Evolutionary conservation across 2,797 vertebrate species (phyloP).

Genomic region (Ctenopoma kingsleyae): DNA sequence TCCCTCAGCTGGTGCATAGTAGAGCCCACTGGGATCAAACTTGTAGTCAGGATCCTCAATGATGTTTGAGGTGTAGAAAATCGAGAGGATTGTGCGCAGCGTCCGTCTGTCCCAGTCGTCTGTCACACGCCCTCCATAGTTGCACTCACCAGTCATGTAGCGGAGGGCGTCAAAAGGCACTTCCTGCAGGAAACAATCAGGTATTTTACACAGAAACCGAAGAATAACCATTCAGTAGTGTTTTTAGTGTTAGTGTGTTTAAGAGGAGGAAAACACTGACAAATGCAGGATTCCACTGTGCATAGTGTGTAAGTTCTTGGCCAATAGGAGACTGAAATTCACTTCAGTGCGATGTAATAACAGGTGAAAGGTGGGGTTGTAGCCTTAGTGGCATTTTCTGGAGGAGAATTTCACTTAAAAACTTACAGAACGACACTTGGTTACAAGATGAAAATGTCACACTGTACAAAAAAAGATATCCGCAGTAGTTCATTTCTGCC

Average conservation of each 20-base stretch:
- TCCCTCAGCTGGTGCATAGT: constrained; percentile 86
- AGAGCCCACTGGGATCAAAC: constrained; percentile 90
- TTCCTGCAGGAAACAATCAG: constrained; percentile 76
- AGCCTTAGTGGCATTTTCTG: constrained; percentile 76
- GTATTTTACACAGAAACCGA: neutral
- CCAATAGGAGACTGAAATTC: constrained; percentile 9
- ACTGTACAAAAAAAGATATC: constrained; percentile 40
- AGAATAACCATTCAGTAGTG: neutral
- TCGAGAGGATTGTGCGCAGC: constrained; percentile 86
- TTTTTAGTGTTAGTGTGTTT: neutral
- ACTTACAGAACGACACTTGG: constrained; percentile 60
- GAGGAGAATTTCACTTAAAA: constrained; percentile 68
- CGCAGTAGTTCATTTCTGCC: constrained; percentile 35
- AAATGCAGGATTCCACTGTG: neutral
- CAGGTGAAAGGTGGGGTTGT: constrained; percentile 22
- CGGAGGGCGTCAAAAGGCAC: constrained; percentile 89
- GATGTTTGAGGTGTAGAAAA: constrained; percentile 84
- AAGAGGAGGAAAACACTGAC: neutral
- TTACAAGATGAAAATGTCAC: constrained; percentile 81
- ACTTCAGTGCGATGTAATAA: neutral
- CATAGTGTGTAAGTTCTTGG: neutral
- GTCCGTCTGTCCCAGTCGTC: constrained; percentile 92
- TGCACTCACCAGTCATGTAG: constrained; percentile 92
- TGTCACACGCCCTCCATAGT: constrained; percentile 90
- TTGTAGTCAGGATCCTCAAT: constrained; percentile 80